These are phyloP conservation scores for Galagoides demidoff DNA, from an alignment of 2,797 vertebrate species.

Conservation along the genomic window DNA sequence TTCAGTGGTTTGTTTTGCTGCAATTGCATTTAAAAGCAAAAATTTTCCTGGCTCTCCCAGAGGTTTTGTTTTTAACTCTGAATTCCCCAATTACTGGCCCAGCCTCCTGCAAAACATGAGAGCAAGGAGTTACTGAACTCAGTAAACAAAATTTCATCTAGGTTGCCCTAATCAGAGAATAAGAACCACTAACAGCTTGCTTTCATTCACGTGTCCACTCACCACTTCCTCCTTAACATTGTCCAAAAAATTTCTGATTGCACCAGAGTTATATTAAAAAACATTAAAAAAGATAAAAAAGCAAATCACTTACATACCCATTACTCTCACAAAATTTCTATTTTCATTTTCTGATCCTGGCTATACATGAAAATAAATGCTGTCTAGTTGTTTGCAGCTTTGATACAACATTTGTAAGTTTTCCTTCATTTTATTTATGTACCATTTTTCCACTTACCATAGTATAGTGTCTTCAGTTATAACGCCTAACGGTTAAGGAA, in stretches of 20 bases:
- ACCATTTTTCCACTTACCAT: neutral
- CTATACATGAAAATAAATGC: slow-evolving; percentile 25
- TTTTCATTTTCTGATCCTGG: slow-evolving; percentile 51
- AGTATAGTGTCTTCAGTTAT: slow-evolving; percentile 25
- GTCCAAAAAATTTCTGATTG: slow-evolving; percentile 7
- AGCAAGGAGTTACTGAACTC: neutral
- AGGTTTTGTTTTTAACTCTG: slow-evolving; percentile 33
- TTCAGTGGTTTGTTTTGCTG: neutral
- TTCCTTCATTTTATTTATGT: slow-evolving; percentile 51
- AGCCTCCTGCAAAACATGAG: slow-evolving; percentile 22
- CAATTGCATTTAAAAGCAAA: slow-evolving; percentile 44
- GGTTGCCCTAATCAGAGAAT: neutral
- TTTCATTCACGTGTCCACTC: neutral
- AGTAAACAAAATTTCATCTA: slow-evolving; percentile 35
- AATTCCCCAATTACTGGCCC: neutral
- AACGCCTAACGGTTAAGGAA: slow-evolving; percentile 35
- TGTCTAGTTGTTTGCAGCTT: neutral
- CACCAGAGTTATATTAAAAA: neutral
- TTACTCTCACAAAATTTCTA: neutral
- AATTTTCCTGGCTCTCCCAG: slow-evolving; percentile 12
- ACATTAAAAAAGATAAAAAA: slow-evolving; percentile 5
- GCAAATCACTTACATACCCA: neutral
- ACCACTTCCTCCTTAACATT: neutral
- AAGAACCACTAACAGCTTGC: neutral
- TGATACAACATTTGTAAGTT: slow-evolving; percentile 14